Percentiles rank a stretch among this genome's conserved stretches.
phyloP scores from a whole-genome alignment of 2,797 vertebrate species.

The Picus viridis region DNA sequence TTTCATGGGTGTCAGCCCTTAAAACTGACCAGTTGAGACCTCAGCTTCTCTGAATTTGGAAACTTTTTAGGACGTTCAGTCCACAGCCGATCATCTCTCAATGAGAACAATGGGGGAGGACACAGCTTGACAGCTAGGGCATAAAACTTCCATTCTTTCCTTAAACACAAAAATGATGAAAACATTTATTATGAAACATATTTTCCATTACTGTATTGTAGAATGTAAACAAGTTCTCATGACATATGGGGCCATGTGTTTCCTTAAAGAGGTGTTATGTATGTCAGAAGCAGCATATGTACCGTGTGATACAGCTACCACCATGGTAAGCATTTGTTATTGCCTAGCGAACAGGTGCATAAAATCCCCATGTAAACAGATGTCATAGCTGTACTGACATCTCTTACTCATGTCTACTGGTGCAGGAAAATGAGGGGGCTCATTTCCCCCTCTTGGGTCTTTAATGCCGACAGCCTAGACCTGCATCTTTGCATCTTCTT shows the following conservation, averaged over 20 bases:
- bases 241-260: constrained; percentile 84
- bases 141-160: constrained; percentile 66
- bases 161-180: constrained; percentile 75
- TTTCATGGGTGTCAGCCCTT: not conserved
- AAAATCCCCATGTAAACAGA: constrained; percentile 72
- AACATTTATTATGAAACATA: constrained; percentile 81
- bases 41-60: not conserved
- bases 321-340: constrained; percentile 70
- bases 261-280: constrained; percentile 82
- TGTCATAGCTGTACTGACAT: constrained; percentile 64
- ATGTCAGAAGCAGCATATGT: constrained; percentile 77
- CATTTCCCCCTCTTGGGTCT: constrained; percentile 41
- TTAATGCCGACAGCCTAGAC: constrained; percentile 53
- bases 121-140: constrained; percentile 46
- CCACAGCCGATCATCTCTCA: not conserved
- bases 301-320: constrained; percentile 77
- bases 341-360: constrained; percentile 77
- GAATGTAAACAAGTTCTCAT: constrained; percentile 77
- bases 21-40: not conserved
- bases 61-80: not conserved
- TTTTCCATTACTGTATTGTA: constrained; percentile 78
- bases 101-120: constrained; percentile 47
- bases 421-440: constrained; percentile 56
- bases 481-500: constrained; percentile 15
- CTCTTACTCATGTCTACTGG: constrained; percentile 41